Evolutionary conservation across 1,140 invertebrate genomes (phyloP).

Genomic region (Paracyclopina nana): DNA sequence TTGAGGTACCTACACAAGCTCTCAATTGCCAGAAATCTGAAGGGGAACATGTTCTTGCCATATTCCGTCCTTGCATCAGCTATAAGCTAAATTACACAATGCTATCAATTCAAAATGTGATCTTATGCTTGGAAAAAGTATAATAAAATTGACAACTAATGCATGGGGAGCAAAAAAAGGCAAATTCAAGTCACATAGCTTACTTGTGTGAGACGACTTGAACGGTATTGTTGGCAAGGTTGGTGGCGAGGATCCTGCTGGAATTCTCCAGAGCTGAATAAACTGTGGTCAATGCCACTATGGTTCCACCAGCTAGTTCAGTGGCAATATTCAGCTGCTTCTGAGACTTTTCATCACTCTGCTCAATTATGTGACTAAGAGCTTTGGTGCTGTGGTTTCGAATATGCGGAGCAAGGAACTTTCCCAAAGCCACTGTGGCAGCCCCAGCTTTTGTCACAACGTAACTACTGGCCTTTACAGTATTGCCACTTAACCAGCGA

Average conservation of each 20-base stretch:
- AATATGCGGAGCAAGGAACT: neutral
- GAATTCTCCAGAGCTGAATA: conserved; percentile 7
- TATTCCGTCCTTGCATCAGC: no score
- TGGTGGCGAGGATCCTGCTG: neutral
- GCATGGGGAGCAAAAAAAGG: no score
- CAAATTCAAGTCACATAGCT: no score
- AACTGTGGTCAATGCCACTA: conserved; percentile 7
- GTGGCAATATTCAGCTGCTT: neutral
- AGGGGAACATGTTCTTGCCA: no score
- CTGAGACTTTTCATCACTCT: neutral
- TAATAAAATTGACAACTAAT: no score
- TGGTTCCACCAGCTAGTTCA: conserved; percentile 2
- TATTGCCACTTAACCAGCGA: neutral
- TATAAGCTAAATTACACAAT: no score
- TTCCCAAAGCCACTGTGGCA: neutral
- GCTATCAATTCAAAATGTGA: no score
- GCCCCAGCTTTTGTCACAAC: neutral
- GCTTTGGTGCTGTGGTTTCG: neutral
- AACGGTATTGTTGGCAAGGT: conserved; percentile 11
- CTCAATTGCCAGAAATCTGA: no score
- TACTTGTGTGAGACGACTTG: conserved; percentile 10
- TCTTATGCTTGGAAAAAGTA: no score
- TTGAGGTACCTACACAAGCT: no score
- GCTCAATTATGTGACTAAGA: neutral
- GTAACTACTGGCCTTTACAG: neutral